These are phyloP conservation scores for Mesoligia furuncula DNA, from an alignment of 2,888 invertebrate genomes.

Conservation along the genomic window DNA sequence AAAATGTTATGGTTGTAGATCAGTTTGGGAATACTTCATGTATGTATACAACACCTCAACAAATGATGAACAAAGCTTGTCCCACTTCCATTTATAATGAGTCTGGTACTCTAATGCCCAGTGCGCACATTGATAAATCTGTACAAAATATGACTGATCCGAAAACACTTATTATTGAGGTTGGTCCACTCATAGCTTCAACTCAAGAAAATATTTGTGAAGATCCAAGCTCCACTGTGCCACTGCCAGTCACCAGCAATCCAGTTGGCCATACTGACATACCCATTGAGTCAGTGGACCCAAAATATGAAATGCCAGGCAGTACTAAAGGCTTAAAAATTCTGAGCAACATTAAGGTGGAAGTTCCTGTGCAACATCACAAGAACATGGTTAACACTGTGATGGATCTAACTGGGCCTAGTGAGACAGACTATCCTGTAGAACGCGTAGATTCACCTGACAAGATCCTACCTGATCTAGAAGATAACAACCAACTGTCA, in stretches of 20 bases:
- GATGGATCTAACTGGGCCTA: conserved; percentile 84
- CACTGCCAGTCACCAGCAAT: conserved; percentile 53
- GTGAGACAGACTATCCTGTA: conserved; percentile 78
- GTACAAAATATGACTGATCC: conserved; percentile 74
- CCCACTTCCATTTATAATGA: conserved; percentile 76
- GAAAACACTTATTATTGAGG: conserved; percentile 86
- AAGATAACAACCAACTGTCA: conserved; percentile 80
- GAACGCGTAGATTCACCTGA: conserved; percentile 79
- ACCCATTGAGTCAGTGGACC: conserved; percentile 68
- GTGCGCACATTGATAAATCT: conserved; percentile 72
- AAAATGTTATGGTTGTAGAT: conserved; percentile 88
- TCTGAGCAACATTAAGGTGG: conserved; percentile 89
- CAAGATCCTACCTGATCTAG: conserved; percentile 85
- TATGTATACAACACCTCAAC: conserved; percentile 83
- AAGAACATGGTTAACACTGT: conserved; percentile 87
- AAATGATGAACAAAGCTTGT: conserved; percentile 78
- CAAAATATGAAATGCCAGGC: conserved; percentile 75
- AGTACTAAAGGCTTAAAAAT: conserved; percentile 87
- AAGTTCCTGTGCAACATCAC: conserved; percentile 87
- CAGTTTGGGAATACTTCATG: conserved; percentile 86
- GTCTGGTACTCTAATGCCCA: conserved; percentile 67
- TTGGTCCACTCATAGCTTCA: conserved; percentile 79
- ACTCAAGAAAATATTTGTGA: conserved; percentile 57
- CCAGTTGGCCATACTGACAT: conserved; percentile 62
- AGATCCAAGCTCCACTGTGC: conserved; percentile 17